phyloP scores from a whole-genome alignment of 2,113 vertebrate genomes.

The Heloderma charlesbogerti region DNA sequence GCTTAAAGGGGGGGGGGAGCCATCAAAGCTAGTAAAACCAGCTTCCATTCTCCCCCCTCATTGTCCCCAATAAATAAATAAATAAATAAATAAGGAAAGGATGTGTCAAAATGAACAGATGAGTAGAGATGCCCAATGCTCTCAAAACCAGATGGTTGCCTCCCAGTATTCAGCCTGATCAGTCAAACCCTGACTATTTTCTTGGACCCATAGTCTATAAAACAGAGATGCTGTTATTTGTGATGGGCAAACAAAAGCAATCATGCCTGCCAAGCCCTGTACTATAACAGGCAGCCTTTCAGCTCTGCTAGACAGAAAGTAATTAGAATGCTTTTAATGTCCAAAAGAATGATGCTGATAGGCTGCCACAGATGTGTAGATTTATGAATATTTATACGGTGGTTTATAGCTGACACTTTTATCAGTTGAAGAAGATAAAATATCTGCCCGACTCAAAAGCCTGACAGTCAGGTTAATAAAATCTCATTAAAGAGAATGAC shows the following conservation, averaged over 20 bases:
- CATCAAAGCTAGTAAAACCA: conserved; percentile 78
- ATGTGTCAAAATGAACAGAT: conserved; percentile 84
- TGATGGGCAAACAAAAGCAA: conserved; percentile 89
- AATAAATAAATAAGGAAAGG: conserved; percentile 84
- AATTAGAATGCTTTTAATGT: conserved; percentile 92
- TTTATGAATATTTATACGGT: conserved; percentile 99
- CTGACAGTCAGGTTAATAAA: conserved; percentile 97
- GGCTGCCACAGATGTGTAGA: conserved; percentile 96
- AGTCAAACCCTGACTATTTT: conserved; percentile 85
- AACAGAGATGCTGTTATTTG: conserved; percentile 86
- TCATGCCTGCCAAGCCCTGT: conserved; percentile 87
- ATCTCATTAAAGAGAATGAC: conserved; percentile 99
- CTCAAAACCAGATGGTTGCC: conserved; percentile 82
- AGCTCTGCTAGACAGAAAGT: conserved; percentile 88
- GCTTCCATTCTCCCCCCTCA: conserved; percentile 74
- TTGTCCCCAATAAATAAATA: background rate
- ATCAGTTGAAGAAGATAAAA: conserved; percentile 97
- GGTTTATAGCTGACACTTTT: conserved; percentile 92
- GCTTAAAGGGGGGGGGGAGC: conserved; percentile 70
- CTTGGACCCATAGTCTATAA: conserved; percentile 84
- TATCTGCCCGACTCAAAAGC: conserved; percentile 92
- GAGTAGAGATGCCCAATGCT: conserved; percentile 80
- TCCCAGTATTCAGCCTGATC: conserved; percentile 82
- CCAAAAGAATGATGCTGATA: conserved; percentile 90
- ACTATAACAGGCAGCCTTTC: conserved; percentile 88